Evolutionary conservation across 1,140 invertebrate species (phyloP), one percentile per base, ranked within the genome.

Genomic region (Macrostomum lignano): DNA sequence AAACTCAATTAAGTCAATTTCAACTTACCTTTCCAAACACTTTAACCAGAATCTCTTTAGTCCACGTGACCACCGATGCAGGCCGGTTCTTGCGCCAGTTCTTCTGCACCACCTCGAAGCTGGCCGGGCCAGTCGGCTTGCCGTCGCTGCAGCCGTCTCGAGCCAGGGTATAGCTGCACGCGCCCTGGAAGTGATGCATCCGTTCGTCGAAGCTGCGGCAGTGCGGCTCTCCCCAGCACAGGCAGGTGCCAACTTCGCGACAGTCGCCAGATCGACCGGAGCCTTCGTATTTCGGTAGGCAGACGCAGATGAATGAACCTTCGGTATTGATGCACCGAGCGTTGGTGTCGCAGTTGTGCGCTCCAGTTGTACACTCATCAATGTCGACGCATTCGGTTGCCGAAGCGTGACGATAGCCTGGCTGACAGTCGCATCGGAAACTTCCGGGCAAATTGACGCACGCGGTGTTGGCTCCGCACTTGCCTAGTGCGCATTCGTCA

Each of bases 291-390:
- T n/a, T n/a, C n/a, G n/a, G n/a, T n/a, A n/a, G n/a, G n/a, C n/a
- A n/a, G n/a, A n/a, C n/a, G n/a, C n/a, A n/a, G n/a, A n/a, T n/a
- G n/a, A n/a, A n/a, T n/a, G n/a, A n/a, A n/a, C n/a, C n/a, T n/a
- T n/a, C n/a, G n/a, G n/a, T n/a, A n/a, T 56, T 52, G 1, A 38
- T 36, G 41, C 53, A 56, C 6, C 43, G 22, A 3, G 51, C 53
- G 50, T 81, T 76, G 10, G 25, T 51, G 2, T 45, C 31, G 46
- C 53, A 56, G 2, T 53, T 42, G 17, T 42, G 44, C 31, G 49
- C 46, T 25, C 48, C 45, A 37, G 41, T 31, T 6, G 32, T n/a
- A 37, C 84, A 94, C 61, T 94, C 84, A 49, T 93, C 68, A 38
- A 93, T 73, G 55, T 53, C 51, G 47, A 39, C 19, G 10, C 6